These are phyloP conservation scores for Tragulus kanchil DNA, from an alignment of 2,113 vertebrate genomes.

Conservation along the genomic window DNA sequence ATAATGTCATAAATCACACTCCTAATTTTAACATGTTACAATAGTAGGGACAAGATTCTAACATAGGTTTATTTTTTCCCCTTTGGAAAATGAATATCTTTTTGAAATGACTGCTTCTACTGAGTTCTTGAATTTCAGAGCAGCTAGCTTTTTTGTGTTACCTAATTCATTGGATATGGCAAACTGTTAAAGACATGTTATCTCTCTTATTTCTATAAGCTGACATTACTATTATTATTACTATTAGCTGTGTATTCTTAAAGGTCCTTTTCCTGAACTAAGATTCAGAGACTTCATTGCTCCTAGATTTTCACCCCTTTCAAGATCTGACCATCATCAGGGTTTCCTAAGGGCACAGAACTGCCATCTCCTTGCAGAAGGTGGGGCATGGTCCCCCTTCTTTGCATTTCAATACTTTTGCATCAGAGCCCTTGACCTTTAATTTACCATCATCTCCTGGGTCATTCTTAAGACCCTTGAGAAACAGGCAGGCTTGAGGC, in stretches of 20 bases:
- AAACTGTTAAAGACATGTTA: background rate
- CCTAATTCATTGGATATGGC: background rate
- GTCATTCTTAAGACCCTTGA: background rate
- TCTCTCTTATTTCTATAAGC: background rate
- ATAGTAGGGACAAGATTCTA: background rate
- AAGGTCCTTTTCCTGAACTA: background rate
- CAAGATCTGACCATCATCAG: background rate
- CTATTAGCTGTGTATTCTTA: background rate
- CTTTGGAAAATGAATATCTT: background rate
- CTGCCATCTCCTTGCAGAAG: background rate
- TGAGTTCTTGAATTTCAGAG: background rate
- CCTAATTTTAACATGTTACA: background rate
- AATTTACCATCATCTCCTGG: background rate
- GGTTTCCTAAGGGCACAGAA: background rate
- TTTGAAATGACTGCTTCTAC: background rate
- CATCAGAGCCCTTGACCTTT: background rate
- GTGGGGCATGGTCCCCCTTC: background rate
- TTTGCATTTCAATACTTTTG: background rate
- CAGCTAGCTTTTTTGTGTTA: background rate
- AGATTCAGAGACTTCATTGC: background rate
- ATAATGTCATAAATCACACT: accelerated
- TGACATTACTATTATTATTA: background rate
- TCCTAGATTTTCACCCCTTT: background rate
- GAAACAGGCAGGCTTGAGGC: background rate
- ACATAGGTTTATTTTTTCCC: background rate